A percentile compares a stretch with the other conserved stretches of the same genome.
These are phyloP conservation scores for Dendroctonus ponderosae DNA, from an alignment of 1,140 invertebrate species.

Conservation along the genomic window DNA sequence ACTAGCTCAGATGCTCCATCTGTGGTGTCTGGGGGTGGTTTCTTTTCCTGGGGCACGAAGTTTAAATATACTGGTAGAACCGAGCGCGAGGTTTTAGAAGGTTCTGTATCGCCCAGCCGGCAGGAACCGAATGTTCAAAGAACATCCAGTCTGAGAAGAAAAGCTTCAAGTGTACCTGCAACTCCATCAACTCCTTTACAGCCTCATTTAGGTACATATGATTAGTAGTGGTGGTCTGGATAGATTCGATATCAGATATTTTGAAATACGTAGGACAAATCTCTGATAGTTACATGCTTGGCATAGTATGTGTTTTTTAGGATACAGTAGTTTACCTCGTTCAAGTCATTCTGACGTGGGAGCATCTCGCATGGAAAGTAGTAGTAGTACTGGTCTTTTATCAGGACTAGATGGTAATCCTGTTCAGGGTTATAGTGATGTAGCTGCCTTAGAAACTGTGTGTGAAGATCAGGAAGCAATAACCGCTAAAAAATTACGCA, in stretches of 20 bases:
- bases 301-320: slow-evolving; percentile 43
- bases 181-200: slow-evolving; percentile 78
- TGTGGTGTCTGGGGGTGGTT: slow-evolving; percentile 86
- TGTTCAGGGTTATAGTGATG: slow-evolving; percentile 50
- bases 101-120: slow-evolving; percentile 57
- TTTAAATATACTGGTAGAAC: slow-evolving; percentile 89
- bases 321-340: slow-evolving; percentile 78
- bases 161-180: slow-evolving; percentile 79
- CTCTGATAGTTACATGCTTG: neutral
- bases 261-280: too few relatives aligned
- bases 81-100: slow-evolving; percentile 82
- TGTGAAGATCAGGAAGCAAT: slow-evolving; percentile 50
- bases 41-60: slow-evolving; percentile 92
- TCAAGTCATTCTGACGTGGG: slow-evolving; percentile 74
- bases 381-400: slow-evolving; percentile 56
- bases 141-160: slow-evolving; percentile 64
- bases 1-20: slow-evolving; percentile 82
- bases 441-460: slow-evolving; percentile 50
- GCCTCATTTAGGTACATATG: slow-evolving; percentile 56
- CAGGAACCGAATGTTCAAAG: slow-evolving; percentile 62
- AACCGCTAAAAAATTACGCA: slow-evolving; percentile 44
- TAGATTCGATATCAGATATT: too few relatives aligned
- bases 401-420: slow-evolving; percentile 51
- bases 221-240: neutral
- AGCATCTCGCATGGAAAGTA: slow-evolving; percentile 55